These are phyloP conservation scores for Epicauta chinensis DNA, from an alignment of 1,140 invertebrate genomes.

Conservation along the genomic window DNA sequence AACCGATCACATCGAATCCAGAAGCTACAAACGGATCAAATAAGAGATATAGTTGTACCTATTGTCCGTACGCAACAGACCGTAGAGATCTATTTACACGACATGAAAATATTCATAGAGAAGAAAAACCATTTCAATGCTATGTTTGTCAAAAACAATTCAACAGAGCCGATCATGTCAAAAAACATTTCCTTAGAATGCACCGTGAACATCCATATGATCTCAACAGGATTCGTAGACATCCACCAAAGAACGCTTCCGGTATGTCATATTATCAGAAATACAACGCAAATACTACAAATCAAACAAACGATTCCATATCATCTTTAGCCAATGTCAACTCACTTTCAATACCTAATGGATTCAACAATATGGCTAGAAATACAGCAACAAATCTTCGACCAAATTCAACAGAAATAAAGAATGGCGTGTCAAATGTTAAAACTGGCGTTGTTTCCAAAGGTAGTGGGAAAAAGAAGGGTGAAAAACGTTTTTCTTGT, in stretches of 20 bases:
- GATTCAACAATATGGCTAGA: constrained; percentile 35
- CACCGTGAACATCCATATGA: constrained; percentile 81
- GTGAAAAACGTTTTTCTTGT: constrained; percentile 61
- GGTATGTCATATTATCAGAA: constrained; percentile 46
- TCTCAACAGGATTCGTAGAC: constrained; percentile 68
- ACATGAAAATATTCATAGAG: constrained; percentile 93
- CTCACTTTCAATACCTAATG: constrained; percentile 36
- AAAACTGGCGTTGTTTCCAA: constrained; percentile 29
- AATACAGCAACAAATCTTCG: constrained; percentile 22
- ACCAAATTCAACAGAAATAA: constrained; percentile 20
- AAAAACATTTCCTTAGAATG: constrained; percentile 89
- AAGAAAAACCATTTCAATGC: constrained; percentile 90
- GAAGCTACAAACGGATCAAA: constrained; percentile 31
- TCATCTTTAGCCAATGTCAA: constrained; percentile 30
- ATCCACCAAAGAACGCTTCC: constrained; percentile 46
- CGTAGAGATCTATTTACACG: constrained; percentile 88
- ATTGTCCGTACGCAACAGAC: constrained; percentile 86
- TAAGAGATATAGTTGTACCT: constrained; percentile 78
- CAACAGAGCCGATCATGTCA: constrained; percentile 90
- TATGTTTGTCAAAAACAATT: constrained; percentile 89
- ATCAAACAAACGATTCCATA: constrained; percentile 28
- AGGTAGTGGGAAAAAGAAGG: constrained; percentile 38
- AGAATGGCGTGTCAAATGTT: constrained; percentile 19
- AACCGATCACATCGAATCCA: constrained; percentile 28
- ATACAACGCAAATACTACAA: constrained; percentile 31